Conservation (phyloP, 2,113 vertebrate species). For the Pygoscelis adeliae region DNA sequence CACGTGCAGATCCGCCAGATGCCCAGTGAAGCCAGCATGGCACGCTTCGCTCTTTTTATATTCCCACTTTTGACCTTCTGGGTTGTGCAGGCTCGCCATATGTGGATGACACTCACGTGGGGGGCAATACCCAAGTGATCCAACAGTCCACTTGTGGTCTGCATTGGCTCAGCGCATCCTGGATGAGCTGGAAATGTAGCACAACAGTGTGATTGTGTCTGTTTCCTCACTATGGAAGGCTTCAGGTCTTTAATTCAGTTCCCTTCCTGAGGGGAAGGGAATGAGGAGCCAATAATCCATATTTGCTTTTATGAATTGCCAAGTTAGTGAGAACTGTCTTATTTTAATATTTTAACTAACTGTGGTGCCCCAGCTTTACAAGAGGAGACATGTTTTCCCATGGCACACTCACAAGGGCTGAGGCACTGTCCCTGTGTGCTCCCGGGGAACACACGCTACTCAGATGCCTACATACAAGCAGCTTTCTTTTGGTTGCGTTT, state of each 20-base stretch:
- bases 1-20: fast-evolving
- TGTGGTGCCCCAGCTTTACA: neutral
- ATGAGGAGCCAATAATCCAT: neutral
- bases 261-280: no score
- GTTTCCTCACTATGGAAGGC: neutral
- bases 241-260: neutral
- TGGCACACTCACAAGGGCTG: fast-evolving
- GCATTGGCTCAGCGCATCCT: neutral
- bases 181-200: neutral
- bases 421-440: neutral
- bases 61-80: neutral
- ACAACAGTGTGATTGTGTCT: neutral
- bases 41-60: neutral
- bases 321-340: neutral
- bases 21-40: neutral
- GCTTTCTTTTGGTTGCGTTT: neutral
- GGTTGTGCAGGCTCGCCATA: fast-evolving
- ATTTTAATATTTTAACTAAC: neutral
- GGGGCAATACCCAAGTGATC: neutral
- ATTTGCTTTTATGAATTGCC: neutral
- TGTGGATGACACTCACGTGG: fast-evolving
- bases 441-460: neutral
- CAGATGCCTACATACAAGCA: neutral
- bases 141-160: neutral
- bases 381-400: neutral